Percentiles rank a stretch among this genome's conserved stretches.
These are phyloP conservation scores for Euthynnus affinis DNA, from an alignment of 2,797 vertebrate species.

Conservation along the genomic window DNA sequence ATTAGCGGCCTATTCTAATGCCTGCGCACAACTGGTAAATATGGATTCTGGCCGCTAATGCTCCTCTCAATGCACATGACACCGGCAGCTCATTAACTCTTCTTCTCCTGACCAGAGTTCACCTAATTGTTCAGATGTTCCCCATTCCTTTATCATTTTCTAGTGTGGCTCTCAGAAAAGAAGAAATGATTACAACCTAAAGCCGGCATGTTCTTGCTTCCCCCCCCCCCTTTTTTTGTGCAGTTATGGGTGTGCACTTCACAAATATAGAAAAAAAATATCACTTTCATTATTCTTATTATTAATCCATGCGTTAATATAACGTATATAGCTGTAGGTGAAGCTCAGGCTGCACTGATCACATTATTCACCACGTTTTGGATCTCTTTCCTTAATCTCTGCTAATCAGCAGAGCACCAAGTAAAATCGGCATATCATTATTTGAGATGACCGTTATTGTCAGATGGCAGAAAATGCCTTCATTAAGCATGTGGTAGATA, in stretches of 20 bases:
- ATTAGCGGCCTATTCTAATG: conserved; percentile 86
- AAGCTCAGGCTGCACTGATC: background rate
- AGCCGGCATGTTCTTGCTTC: conserved; percentile 11
- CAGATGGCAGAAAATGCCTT: conserved; percentile 89
- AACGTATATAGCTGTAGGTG: background rate
- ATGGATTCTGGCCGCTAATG: conserved; percentile 82
- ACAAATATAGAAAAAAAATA: conserved; percentile 12
- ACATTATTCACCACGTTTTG: conserved; percentile 35
- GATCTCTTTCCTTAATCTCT: conserved; percentile 30
- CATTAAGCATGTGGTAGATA: conserved; percentile 92
- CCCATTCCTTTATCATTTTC: conserved; percentile 65
- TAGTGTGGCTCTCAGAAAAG: conserved; percentile 48
- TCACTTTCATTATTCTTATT: background rate
- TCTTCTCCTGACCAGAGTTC: conserved; percentile 81
- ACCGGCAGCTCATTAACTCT: conserved; percentile 81
- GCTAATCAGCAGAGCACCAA: conserved; percentile 57
- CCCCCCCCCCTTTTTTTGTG: background rate
- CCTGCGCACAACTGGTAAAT: conserved; percentile 80
- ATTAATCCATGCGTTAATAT: background rate
- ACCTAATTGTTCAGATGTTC: conserved; percentile 85
- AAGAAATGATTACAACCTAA: conserved; percentile 57
- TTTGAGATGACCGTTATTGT: conserved; percentile 92
- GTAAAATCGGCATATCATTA: conserved; percentile 68
- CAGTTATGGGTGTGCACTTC: conserved; percentile 7
- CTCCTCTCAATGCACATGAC: conserved; percentile 72